Conservation (phyloP, 2,797 vertebrate species). For the Brachymystax lenok region DNA sequence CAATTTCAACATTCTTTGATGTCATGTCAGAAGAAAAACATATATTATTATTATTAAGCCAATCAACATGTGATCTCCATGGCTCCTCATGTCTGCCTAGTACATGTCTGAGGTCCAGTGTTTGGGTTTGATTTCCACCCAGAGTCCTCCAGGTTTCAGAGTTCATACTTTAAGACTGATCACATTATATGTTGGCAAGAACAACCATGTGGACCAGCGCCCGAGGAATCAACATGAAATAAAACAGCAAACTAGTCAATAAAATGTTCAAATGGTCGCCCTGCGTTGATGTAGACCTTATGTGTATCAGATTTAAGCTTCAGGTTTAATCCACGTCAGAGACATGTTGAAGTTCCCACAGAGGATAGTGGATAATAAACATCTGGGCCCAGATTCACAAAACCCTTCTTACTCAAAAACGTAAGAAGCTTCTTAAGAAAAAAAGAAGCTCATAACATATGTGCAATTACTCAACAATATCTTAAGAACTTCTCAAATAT, state of each 20-base stretch:
- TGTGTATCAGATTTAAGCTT: slow-evolving; percentile 2
- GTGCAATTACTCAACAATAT: too few species aligned
- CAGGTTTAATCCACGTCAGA: not conserved
- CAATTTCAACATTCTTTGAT: not conserved
- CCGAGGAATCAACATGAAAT: slow-evolving; percentile 2
- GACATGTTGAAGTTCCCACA: not conserved
- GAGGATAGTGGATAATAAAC: not conserved
- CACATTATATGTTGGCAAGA: slow-evolving; percentile 1
- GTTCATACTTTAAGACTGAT: not conserved
- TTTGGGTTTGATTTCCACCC: slow-evolving; percentile 7
- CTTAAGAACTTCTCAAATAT: too few species aligned
- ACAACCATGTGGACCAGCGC: not conserved
- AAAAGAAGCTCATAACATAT: too few species aligned
- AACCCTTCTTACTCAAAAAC: too few species aligned
- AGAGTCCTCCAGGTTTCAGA: not conserved
- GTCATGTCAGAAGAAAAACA: not conserved
- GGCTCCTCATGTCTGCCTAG: not conserved
- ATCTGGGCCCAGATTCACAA: not conserved
- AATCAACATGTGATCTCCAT: not conserved
- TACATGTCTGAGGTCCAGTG: not conserved
- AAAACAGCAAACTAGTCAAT: slow-evolving; percentile 1
- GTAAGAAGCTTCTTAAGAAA: too few species aligned
- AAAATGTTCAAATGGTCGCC: slow-evolving; percentile 22
- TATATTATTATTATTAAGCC: not conserved
- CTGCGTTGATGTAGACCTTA: slow-evolving; percentile 21